Evolutionary conservation across 30 jellyfish, hydroid and myxozoan species (phyloP), one percentile per base, ranked within the genome.

Genomic region (Nemopilema nomurai): DNA sequence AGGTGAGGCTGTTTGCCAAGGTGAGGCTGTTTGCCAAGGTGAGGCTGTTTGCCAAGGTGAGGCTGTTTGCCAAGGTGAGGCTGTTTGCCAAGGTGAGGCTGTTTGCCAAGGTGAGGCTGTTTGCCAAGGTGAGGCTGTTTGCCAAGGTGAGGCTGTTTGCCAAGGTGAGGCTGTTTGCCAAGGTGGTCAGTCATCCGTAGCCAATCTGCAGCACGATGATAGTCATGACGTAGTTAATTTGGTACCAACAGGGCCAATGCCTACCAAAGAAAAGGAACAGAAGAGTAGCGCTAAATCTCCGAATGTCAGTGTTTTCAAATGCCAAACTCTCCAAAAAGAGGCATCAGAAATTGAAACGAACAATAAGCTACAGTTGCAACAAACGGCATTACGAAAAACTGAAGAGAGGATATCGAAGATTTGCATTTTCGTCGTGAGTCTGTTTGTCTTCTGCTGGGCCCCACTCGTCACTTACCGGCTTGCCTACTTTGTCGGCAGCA

Each of bases 361-460:
- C 13, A 13, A 41, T 41, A 41, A 41, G 57, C 9, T 41, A 13
- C 57, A 41, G 57, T 3, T 41, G 13, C 57, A 41, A 41, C 9
- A 6, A 6, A 6, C 13, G 13, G 57, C 57, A 41, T 41, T 13
- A 41, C 57, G 57, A 41, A 41, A 13, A 41, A 41, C 6, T 13
- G 57, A 41, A 41, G 57, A 41, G 9, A 41, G 57, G 13, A 41
- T 41, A 41, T 13, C 13, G 13, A 41, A 13, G 27, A 71, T 30
- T 32, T 71, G 82, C 20, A 32, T 71, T 32, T 27, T 32, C 25
- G 33, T 71, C 22, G 82, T 71, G 13, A 17, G 9, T 17, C 8
- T 71, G 1, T 71, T 71, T n/a, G 51, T 31, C 28, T 13, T 71
- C 28, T 71, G 82, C 66, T 71, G 82, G 82, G 33, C 25, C 28